phyloP scores from a whole-genome alignment of 1,140 invertebrate species.

The Meloidogyne exigua region DNA sequence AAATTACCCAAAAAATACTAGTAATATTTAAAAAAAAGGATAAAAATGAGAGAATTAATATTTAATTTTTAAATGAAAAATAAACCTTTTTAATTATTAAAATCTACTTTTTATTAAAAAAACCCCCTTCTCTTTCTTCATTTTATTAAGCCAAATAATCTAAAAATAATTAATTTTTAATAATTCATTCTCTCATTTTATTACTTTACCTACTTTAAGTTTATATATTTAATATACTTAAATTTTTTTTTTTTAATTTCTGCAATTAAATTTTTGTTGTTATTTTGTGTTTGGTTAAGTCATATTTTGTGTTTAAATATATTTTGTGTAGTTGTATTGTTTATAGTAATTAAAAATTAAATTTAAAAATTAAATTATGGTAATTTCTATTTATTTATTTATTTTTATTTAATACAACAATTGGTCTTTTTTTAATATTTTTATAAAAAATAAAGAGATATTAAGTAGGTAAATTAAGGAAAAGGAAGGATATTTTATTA shows the following conservation, averaged over 20 bases:
- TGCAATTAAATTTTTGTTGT: not conserved
- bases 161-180: not conserved
- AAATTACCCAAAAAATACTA: not conserved
- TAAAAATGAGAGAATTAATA: not conserved
- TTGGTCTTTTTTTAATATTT: not conserved
- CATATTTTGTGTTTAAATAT: conserved; percentile 2
- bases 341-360: too few species aligned
- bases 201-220: not conserved
- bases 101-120: too few species aligned
- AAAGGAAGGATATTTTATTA: not conserved
- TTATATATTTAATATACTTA: not conserved
- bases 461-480: not conserved
- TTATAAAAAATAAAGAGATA: too few species aligned
- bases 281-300: not conserved
- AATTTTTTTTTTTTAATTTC: not conserved
- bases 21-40: too few species aligned
- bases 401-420: not conserved
- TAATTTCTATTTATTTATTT: too few species aligned
- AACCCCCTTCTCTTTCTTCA: too few species aligned
- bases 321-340: not conserved
- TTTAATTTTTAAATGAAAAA: not conserved
- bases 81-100: too few species aligned
- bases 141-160: too few species aligned
- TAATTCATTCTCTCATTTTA: not conserved
- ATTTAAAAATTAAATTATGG: too few species aligned